Evolutionary conservation across 2,797 vertebrate genomes (phyloP), one percentile per base, ranked within the genome.

Genomic region (Ammospiza maritima): DNA sequence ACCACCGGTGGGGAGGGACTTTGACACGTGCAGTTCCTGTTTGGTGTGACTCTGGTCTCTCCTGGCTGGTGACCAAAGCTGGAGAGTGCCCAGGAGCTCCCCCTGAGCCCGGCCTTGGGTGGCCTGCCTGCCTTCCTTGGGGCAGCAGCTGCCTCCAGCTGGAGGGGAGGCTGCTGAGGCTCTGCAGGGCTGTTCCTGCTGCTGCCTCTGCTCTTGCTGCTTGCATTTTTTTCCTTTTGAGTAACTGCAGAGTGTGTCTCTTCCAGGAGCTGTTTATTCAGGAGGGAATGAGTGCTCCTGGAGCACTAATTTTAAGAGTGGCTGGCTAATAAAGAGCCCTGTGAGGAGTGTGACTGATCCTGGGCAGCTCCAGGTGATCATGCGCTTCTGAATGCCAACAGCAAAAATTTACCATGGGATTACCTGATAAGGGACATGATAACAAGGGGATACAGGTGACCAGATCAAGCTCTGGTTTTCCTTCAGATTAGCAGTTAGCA

Each of bases 61-160:
- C n/a, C 72, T 90, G 51, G n/a, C 85, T 51, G 22, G 44, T 89
- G 66, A 50, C 30, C 13, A 60, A 26, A 74, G 71, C 44, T 21
- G 3, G 56, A 34, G 48, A 62, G 51, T 56, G 6, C 25, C 45
- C 40, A 30, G 66, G 82, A 81, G 47, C 54, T 74, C 10, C 50
- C 4, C 4, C 0, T 19, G 13, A 25, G 61, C 3, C 13, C 0
- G 0, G 60, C 54, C 65, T 30, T 77, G 54, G 45, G 54, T 54
- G 48, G 17, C 32, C 83, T 81, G 73, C 57, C 40, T 73, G 78
- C 45, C 36, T 34, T 22, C 53, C 56, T 44, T 56, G 2, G 1
- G 74, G 71, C 60, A 11, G 71, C 3, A 2, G 30, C 83, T 58
- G 66, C n/a, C 69, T 93, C n/a, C 82, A 67, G 83, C 62, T 80